phyloP scores from a whole-genome alignment of 2,797 vertebrate genomes.

The Florisuga fusca region DNA sequence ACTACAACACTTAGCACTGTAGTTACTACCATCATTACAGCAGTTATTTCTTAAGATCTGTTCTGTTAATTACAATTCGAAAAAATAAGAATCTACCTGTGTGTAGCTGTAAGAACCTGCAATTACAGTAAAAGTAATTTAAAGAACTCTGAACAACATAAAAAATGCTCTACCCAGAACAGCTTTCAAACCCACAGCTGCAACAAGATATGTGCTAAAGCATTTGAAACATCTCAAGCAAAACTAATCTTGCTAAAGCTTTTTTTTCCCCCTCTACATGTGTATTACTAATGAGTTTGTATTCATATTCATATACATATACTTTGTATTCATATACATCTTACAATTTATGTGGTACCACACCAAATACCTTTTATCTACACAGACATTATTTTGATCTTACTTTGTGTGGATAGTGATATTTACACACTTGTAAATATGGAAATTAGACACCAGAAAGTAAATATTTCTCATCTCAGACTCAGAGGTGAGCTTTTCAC shows the following conservation, averaged over 20 bases:
- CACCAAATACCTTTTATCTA: neutral
- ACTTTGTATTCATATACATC: neutral
- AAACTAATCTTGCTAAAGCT: neutral
- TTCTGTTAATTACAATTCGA: conserved; percentile 63
- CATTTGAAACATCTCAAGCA: neutral
- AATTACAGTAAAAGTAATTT: conserved; percentile 52
- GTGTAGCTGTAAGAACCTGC: conserved; percentile 19
- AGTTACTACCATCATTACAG: conserved; percentile 50
- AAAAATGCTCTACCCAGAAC: neutral
- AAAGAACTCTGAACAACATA: conserved; percentile 47
- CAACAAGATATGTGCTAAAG: neutral
- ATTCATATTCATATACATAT: neutral
- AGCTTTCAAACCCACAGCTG: neutral
- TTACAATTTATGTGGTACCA: neutral
- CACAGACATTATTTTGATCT: neutral
- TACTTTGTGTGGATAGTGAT: neutral
- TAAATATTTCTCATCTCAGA: neutral
- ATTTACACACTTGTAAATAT: neutral
- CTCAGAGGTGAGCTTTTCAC: neutral
- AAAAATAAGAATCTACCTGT: conserved; percentile 65
- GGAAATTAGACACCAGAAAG: neutral
- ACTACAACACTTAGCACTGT: conserved; percentile 49
- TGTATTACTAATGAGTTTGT: neutral
- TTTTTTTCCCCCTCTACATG: neutral
- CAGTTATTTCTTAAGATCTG: conserved; percentile 63